Base-by-base conservation (phyloP, 2,888 invertebrate genomes). In the Epistrophella euchroma region DNA sequence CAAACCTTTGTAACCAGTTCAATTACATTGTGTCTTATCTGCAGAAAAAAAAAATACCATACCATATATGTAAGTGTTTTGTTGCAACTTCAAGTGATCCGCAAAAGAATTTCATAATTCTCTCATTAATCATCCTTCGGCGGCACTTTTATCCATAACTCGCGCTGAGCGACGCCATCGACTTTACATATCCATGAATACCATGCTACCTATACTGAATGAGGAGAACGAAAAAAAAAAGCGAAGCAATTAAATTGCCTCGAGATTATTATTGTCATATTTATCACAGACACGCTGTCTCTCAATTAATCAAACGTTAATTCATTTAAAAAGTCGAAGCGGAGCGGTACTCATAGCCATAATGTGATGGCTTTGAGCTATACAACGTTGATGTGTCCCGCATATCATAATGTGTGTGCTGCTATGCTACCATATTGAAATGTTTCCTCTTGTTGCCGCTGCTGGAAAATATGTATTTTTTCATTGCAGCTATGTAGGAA, bases 281-380 rank as follows among this genome's bases (percentile, higher is more conserved):
- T 86, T 86, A 86, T 86, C 86, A 74, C 86, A 70, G 86, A 86
- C 86, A 86, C 73, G 70, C 73, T 86, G 86, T 77, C 86, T 82
- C 82, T 82, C 86, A 86, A 86, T 86, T 86, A 86, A 86, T 86
- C 86, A 86, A 86, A 82, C 62, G 77, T 82, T 73, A 86, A 82
- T 82, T 86, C 82, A 86, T 82, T 82, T 74, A 35, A 86, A 68
- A 68, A 37, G 19, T 28, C 50, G 5, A 9, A 7, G 32, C 32
- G 22, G 13, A 58, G 50, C 66, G 68, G 72, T 85, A 73, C 62
- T 47, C 17, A 32, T 55, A 56, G 0, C 60, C 60, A 40, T 60
- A 60, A 15, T 4, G 11, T 52, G 45, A 60, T 40, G 60, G 60
- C 37, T 60, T 22, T 40, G 22, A 60, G 40, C 40, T 10, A 55